Conservation (phyloP, 1,140 invertebrate genomes). For the Pogonomyrmex barbatus region DNA sequence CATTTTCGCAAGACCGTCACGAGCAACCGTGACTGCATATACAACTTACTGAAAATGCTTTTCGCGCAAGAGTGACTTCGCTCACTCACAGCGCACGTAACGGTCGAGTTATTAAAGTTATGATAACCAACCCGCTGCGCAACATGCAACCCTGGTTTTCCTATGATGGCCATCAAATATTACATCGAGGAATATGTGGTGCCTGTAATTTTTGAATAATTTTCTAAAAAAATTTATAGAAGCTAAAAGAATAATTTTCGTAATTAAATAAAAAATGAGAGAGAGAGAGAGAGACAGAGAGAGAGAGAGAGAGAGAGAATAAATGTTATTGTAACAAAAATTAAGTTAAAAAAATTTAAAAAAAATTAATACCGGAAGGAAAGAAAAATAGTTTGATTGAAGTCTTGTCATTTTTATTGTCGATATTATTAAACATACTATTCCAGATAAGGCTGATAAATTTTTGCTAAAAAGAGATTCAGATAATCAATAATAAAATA, state of each 20-base stretch:
- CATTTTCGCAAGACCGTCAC: constrained; percentile 10
- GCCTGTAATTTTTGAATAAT: neutral
- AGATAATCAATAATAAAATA: neutral
- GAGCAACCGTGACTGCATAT: neutral
- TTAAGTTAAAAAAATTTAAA: neutral
- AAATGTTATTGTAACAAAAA: no score
- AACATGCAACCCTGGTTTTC: constrained; percentile 3
- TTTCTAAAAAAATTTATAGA: no score
- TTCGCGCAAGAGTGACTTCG: constrained; percentile 27
- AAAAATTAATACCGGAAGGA: neutral
- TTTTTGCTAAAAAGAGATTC: neutral
- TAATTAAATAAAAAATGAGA: no score
- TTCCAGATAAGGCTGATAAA: neutral
- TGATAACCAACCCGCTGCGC: neutral
- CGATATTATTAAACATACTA: neutral
- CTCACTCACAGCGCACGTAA: constrained; percentile 17
- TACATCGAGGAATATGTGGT: neutral
- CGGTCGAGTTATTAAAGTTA: constrained; percentile 42
- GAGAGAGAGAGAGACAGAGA: no score
- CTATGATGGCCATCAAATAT: neutral
- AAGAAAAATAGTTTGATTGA: neutral
- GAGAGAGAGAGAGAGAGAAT: no score
- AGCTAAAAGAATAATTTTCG: neutral
- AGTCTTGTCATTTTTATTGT: neutral
- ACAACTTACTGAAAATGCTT: constrained; percentile 33